Evolutionary conservation across 2,797 vertebrate genomes (phyloP).

Genomic region (Cossypha polioptera): DNA sequence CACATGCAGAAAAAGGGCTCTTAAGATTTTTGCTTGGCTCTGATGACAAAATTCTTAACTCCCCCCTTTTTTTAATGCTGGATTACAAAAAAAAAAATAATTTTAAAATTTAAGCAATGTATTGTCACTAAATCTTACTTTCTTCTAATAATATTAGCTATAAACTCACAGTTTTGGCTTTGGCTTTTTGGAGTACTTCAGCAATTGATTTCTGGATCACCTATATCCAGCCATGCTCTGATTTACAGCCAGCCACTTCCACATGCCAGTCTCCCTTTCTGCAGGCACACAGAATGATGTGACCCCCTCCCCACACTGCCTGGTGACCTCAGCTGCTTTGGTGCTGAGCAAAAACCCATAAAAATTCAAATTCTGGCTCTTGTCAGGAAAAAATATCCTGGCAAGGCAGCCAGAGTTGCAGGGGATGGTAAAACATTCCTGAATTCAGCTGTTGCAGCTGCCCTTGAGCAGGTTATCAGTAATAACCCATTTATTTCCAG

Average conservation of each 20-base stretch:
- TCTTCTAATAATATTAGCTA: background rate
- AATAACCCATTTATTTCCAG: background rate
- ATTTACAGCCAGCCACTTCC: background rate
- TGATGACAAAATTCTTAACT: background rate
- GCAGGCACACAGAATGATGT: background rate
- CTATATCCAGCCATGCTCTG: background rate
- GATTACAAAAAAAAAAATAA: background rate
- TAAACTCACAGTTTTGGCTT: background rate
- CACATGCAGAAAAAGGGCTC: background rate
- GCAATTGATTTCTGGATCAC: background rate
- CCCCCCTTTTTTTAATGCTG: rapidly evolving
- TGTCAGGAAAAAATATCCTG: background rate
- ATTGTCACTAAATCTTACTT: background rate
- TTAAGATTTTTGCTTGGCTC: background rate
- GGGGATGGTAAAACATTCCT: no score
- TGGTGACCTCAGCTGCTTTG: background rate
- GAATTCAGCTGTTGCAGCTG: background rate
- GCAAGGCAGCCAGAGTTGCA: background rate
- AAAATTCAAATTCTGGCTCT: background rate
- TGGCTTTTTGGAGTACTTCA: background rate
- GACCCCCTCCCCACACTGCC: background rate
- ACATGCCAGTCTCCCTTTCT: background rate
- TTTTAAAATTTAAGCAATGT: background rate
- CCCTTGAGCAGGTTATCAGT: background rate
- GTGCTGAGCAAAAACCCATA: background rate